Evolutionary conservation across 2,888 invertebrate species (phyloP).

Genomic region (Tachina fera): DNA sequence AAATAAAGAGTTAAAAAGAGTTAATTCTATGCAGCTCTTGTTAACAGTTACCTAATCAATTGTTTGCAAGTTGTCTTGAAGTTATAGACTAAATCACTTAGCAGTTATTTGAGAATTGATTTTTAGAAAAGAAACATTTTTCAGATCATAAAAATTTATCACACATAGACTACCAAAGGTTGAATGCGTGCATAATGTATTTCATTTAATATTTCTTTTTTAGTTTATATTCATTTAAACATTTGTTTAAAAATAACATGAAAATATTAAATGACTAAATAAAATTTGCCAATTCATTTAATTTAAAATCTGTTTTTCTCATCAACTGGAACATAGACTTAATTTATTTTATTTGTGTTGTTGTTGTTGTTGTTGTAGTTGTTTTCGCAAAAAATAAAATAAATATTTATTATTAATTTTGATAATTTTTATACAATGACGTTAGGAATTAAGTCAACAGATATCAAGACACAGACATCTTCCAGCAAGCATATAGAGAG

Average conservation of each 20-base stretch:
- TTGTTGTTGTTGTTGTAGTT: not conserved
- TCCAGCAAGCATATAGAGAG: not conserved
- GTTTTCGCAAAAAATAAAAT: not conserved
- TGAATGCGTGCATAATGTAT: too few relatives aligned
- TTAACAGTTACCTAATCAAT: not conserved
- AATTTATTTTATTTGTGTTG: constrained; percentile 14
- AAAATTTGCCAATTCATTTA: constrained; percentile 9
- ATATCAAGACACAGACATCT: not conserved
- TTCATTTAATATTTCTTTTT: not conserved
- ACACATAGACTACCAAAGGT: not conserved
- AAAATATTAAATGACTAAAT: not conserved
- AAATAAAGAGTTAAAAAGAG: not conserved
- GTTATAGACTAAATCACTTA: constrained; percentile 28
- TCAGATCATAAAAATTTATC: constrained; percentile 2
- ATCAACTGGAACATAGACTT: constrained; percentile 6
- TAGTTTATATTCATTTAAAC: too few relatives aligned
- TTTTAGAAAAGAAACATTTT: constrained; percentile 7
- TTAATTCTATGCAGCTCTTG: constrained; percentile 1
- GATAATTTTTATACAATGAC: constrained; percentile 4
- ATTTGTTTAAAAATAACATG: not conserved
- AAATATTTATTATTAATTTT: too few relatives aligned
- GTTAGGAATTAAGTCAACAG: constrained; percentile 31
- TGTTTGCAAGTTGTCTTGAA: not conserved
- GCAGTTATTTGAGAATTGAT: constrained; percentile 39
- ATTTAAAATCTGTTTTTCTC: constrained; percentile 12